Base-by-base conservation (phyloP, 2,797 vertebrate genomes). In the Enteromius argenteus region DNA sequence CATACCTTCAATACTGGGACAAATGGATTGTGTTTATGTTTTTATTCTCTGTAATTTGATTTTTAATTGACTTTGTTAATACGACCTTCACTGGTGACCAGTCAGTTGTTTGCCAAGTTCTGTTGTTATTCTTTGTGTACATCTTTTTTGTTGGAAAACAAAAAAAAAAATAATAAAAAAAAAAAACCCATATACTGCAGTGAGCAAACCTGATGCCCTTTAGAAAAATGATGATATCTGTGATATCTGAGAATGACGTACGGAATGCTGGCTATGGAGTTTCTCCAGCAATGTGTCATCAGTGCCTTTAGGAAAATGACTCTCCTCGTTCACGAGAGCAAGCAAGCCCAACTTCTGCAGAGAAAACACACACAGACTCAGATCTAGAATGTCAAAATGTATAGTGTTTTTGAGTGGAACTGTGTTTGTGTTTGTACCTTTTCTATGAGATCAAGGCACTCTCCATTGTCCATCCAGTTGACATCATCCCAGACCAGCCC, bases 381-480 rank as follows among this genome's bases (percentile, higher is more conserved):
- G 51, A n/a, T 27, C 49, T 10, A 21, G 14, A 71, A 71, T 3
- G 2, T 60, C 49, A 72, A 9, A 60, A 56, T 53, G 53, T 21
- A 37, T 14, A 21, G 21, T 30, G 17, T 30, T 67, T n/a, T 21
- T 73, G 0, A 39, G 35, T 68, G 42, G 39, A 32, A 42, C 0
- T 46, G 27, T 80, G 37, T 69, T 37, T 46, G 44, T 67, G 58
- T 68, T 51, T 46, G 90, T 93, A 99, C 98, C 96, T 99, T 99
- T 92, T 99, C 98, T 73, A 99, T 98, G 83, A 99, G 93, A 91
- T 99, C 98, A 89, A 99, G 91, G 89, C 98, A 99, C 89, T 99
- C 98, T 62, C 97, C 97, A 56, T 99, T 99, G 92, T 99, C 98
- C 92, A 96, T 97, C 98, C 98, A 99, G 93, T 98, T 93, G 79